A percentile compares a stretch with the other conserved stretches of the same genome.
These are phyloP conservation scores for Heliconius himera DNA, from an alignment of 1,140 invertebrate species.

Conservation along the genomic window DNA sequence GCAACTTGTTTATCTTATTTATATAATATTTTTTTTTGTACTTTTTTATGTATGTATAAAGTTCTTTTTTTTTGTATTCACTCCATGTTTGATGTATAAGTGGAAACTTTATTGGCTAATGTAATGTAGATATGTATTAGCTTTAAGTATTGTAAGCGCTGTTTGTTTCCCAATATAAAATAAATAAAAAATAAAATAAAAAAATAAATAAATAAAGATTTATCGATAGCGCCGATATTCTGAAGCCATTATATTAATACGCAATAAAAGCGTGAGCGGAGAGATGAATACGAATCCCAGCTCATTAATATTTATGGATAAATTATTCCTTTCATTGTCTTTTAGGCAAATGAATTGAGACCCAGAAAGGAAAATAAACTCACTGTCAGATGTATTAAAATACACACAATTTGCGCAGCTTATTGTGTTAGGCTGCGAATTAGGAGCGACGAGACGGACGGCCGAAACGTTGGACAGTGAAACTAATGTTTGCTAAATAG, in stretches of 20 bases:
- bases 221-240: conserved; percentile 58
- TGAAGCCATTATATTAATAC: conserved; percentile 72
- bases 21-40: too few relatives aligned
- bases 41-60: too few relatives aligned
- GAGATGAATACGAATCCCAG: conserved; percentile 68
- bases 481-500: too few relatives aligned
- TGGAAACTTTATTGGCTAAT: too few relatives aligned
- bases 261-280: conserved; percentile 65
- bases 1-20: too few relatives aligned
- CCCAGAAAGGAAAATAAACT: conserved; percentile 63
- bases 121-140: too few relatives aligned
- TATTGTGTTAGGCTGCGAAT: conserved; percentile 28
- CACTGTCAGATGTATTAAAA: conserved; percentile 37
- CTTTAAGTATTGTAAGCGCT: too few relatives aligned
- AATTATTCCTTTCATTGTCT: conserved; percentile 76
- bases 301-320: conserved; percentile 78
- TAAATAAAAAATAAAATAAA: too few relatives aligned
- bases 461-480: neutral
- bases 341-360: conserved; percentile 67
- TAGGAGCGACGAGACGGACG: neutral
- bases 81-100: too few relatives aligned
- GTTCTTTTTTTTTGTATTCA: too few relatives aligned
- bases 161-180: too few relatives aligned
- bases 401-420: conserved; percentile 24
- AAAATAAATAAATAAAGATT: too few relatives aligned